Conservation (phyloP, 1,140 invertebrate species). For the Drosophila bipectinata region DNA sequence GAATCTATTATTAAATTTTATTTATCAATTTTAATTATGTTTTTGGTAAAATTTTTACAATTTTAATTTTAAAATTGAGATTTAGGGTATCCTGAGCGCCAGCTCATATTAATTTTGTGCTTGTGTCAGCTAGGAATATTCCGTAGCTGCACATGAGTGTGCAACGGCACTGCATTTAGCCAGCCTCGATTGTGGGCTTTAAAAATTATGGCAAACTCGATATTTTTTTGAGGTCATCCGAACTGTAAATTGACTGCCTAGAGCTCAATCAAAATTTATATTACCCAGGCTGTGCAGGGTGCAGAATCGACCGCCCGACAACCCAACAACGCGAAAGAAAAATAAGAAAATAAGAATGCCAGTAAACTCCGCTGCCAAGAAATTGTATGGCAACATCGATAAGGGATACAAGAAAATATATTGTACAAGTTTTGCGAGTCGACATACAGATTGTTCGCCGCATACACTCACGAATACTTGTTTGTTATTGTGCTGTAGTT, state of each 20-base stretch:
- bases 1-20: too few relatives aligned
- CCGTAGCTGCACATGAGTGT: conserved; percentile 9
- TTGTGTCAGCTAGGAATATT: conserved; percentile 26
- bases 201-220: conserved; percentile 43
- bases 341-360: conserved; percentile 2
- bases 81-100: not conserved
- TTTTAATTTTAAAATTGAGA: too few relatives aligned
- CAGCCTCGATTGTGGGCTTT: conserved; percentile 34
- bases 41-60: too few relatives aligned
- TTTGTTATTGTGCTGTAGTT: conserved; percentile 49
- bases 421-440: conserved; percentile 35
- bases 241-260: conserved; percentile 45
- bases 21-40: too few relatives aligned
- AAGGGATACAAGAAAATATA: conserved; percentile 43
- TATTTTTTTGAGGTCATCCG: conserved; percentile 45
- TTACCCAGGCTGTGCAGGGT: conserved; percentile 8
- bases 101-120: conserved; percentile 26
- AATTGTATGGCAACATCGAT: conserved; percentile 37
- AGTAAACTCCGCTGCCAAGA: conserved; percentile 23
- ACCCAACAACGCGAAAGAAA: not conserved
- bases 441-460: conserved; percentile 38
- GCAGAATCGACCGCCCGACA: not conserved
- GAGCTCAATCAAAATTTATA: conserved; percentile 50
- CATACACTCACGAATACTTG: conserved; percentile 20
- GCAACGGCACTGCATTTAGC: conserved; percentile 33